Percentiles rank a stretch among this genome's conserved stretches.
Evolutionary conservation across 2,888 invertebrate genomes (phyloP).

Genomic region (Strigamia transsilvanica): DNA sequence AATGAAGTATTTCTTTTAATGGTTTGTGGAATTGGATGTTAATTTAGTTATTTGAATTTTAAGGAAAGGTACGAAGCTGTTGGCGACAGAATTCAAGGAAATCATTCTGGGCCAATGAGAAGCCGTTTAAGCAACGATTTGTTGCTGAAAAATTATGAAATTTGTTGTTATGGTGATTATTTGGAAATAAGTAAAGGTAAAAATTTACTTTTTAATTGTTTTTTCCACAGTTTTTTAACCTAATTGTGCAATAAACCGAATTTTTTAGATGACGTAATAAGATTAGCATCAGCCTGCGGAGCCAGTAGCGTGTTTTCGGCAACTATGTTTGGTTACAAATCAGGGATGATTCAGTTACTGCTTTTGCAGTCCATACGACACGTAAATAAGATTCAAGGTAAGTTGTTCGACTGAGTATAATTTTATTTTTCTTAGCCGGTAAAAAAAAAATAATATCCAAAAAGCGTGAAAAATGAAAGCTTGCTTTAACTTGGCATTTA

Average conservation of each 20-base stretch:
- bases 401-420: too few relatives aligned
- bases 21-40: not conserved
- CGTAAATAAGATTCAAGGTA: not conserved
- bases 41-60: not conserved
- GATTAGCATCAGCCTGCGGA: not conserved
- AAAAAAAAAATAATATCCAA: not conserved
- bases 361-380: not conserved
- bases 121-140: not conserved
- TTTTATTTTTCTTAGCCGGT: too few relatives aligned
- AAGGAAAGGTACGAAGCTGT: not conserved
- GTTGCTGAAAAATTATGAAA: not conserved
- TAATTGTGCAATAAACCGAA: not conserved
- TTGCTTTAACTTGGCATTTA: not conserved
- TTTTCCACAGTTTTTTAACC: not conserved
- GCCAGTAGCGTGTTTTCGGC: not conserved
- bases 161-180: not conserved
- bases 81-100: not conserved
- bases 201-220: too few relatives aligned
- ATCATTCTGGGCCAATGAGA: not conserved
- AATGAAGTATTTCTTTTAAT: slow-evolving; percentile 23
- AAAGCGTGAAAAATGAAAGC: not conserved
- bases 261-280: not conserved
- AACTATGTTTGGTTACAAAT: not conserved
- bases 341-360: not conserved
- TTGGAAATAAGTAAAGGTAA: not conserved